A percentile compares a stretch with the other conserved stretches of the same genome.
Evolutionary conservation across 2,888 invertebrate species (phyloP).

Genomic region (Drosophila mercatorum): DNA sequence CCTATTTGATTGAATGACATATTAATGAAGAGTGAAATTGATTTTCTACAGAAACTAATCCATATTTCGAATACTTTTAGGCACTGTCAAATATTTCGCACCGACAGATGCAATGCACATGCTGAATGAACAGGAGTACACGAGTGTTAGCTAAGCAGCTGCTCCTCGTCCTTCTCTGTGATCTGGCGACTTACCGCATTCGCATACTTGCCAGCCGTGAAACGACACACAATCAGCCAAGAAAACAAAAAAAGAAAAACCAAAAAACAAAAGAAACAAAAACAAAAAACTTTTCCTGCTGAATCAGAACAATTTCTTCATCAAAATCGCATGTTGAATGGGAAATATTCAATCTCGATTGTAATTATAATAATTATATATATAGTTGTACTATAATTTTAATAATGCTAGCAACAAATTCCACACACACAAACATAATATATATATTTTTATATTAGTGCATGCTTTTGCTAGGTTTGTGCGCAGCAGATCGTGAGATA

Average conservation of each 20-base stretch:
- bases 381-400: conserved; percentile 40
- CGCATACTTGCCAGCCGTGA: conserved; percentile 21
- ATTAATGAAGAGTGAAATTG: not conserved
- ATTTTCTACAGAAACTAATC: conserved; percentile 31
- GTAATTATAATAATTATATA: conserved; percentile 38
- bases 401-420: conserved; percentile 34
- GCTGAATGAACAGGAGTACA: conserved; percentile 86
- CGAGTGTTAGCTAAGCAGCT: conserved; percentile 74
- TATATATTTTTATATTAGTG: conserved; percentile 15
- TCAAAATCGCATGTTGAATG: conserved; percentile 53
- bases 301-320: conserved; percentile 30
- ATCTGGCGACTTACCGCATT: conserved; percentile 33
- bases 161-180: conserved; percentile 31
- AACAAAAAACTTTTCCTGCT: conserved; percentile 14
- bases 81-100: conserved; percentile 87
- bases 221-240: conserved; percentile 28
- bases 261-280: conserved; percentile 16
- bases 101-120: conserved; percentile 89
- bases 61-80: conserved; percentile 71
- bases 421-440: conserved; percentile 18
- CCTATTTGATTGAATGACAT: not conserved
- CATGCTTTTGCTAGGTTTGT: conserved; percentile 34
- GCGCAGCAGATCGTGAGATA: conserved; percentile 30
- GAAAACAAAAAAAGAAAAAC: not conserved
- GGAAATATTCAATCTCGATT: conserved; percentile 34